Base-by-base conservation (phyloP, 1,140 invertebrate genomes). In the Philopotamus ludificatus region DNA sequence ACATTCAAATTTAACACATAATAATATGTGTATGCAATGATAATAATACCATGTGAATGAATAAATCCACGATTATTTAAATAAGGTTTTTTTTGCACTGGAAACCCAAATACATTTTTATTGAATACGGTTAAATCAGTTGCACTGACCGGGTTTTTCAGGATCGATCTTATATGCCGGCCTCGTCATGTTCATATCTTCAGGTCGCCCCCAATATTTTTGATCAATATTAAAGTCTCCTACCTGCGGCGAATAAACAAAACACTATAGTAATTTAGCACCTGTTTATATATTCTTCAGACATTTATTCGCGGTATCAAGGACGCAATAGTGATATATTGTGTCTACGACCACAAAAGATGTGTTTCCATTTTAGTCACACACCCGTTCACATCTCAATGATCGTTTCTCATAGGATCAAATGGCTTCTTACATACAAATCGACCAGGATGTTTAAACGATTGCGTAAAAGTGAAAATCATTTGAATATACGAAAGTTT, bases 111-210 rank as follows among this genome's bases (percentile, higher is more conserved):
- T n/a, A n/a, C n/a, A n/a, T n/a, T n/a, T n/a, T n/a, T n/a, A n/a
- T n/a, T n/a, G n/a, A n/a, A n/a, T n/a, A n/a, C n/a, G n/a, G n/a
- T n/a, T n/a, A n/a, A n/a, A n/a, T n/a, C n/a, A n/a, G n/a, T n/a
- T n/a, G n/a, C n/a, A 34, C 28, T 4, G 12, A 83, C 82, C 83
- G 66, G 84, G 84, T 67, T 82, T 77, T 15, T 78, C 72, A 2
- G 75, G 63, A 60, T 83, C 81, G 28, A 87, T 83, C 72, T 86
- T 86, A 68, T 77, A 87, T 0, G 85, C 78, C 0, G 85, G 85
- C 42, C 87, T 75, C 0, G 74, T 72, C 73, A 80, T 84, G 39
- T 83, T 85, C 73, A 87, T 78, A 22, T 87, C 84, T 73, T 89
- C 85, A 1, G 84, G 84, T 50, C 84, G 75, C 7, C 83, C 83